These are phyloP conservation scores for Staurois parvus DNA, from an alignment of 2,797 vertebrate species.

Conservation along the genomic window DNA sequence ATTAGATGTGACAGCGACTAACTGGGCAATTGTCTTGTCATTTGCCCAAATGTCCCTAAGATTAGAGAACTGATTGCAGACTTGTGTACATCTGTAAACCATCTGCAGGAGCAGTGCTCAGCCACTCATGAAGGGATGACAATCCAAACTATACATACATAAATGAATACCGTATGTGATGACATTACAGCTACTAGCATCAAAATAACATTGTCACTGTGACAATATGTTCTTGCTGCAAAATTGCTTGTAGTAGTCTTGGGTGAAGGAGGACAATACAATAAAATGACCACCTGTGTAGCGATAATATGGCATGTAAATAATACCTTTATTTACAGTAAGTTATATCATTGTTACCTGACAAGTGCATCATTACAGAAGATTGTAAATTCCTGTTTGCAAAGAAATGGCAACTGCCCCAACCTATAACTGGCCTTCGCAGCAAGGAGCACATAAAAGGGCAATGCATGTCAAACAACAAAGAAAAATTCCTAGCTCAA, in stretches of 20 bases:
- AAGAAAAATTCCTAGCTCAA: no score
- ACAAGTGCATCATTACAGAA: not conserved
- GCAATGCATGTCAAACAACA: no score
- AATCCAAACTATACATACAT: not conserved
- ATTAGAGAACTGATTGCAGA: slow-evolving; percentile 1
- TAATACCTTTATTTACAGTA: no score
- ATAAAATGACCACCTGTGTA: not conserved
- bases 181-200: not conserved
- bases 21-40: slow-evolving; percentile 34
- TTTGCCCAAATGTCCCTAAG: slow-evolving; percentile 1
- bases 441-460: no score
- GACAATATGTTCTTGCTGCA: not conserved
- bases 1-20: slow-evolving; percentile 36
- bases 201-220: not conserved
- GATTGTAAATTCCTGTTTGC: not conserved
- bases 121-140: slow-evolving; percentile 22
- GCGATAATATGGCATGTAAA: not conserved
- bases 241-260: not conserved
- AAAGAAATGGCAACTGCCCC: no score
- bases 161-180: not conserved
- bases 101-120: slow-evolving; percentile 13
- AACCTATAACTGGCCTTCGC: no score
- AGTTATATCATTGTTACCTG: not conserved
- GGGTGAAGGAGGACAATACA: not conserved
- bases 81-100: slow-evolving; percentile 27